Conservation (phyloP, 2,113 vertebrate genomes). For the Urocolius indicus region DNA sequence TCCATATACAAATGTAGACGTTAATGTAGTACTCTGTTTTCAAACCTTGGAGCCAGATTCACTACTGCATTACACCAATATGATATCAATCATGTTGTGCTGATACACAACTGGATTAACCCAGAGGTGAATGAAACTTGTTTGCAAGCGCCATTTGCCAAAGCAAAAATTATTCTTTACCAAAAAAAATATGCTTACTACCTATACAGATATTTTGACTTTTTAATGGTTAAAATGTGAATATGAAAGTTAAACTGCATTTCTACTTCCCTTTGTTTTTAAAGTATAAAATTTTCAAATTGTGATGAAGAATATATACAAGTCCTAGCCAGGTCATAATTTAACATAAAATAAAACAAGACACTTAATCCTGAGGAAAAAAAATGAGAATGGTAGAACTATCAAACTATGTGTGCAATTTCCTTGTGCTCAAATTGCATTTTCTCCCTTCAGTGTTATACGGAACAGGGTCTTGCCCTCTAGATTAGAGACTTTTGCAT, state of each 20-base stretch:
- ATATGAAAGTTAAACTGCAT: conserved; percentile 37
- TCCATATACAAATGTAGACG: conserved; percentile 38
- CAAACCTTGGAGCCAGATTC: conserved; percentile 39
- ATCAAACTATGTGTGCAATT: conserved; percentile 82
- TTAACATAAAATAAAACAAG: conserved; percentile 84
- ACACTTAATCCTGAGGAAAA: conserved; percentile 78
- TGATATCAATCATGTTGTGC: background rate
- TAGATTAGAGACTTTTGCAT: conserved; percentile 87
- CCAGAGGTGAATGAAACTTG: conserved; percentile 23
- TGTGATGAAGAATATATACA: conserved; percentile 67
- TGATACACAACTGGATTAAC: conserved; percentile 54
- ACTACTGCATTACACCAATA: conserved; percentile 35
- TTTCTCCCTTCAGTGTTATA: conserved; percentile 82
- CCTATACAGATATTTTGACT: conserved; percentile 38
- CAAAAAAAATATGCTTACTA: conserved; percentile 6
- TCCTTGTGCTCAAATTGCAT: conserved; percentile 84
- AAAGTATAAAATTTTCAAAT: conserved; percentile 64
- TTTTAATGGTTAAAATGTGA: conserved; percentile 61
- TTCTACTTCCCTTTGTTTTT: conserved; percentile 59
- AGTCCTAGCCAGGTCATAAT: conserved; percentile 75
- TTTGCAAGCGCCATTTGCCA: conserved; percentile 66
- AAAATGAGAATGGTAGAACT: conserved; percentile 76
- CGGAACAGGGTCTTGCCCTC: conserved; percentile 81
- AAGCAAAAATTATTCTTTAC: conserved; percentile 59
- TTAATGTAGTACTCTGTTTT: conserved; percentile 35